Percentiles rank a stretch among this genome's conserved stretches.
phyloP scores from a whole-genome alignment of 2,797 vertebrate species.

The Lepilemur septentrionalis region DNA sequence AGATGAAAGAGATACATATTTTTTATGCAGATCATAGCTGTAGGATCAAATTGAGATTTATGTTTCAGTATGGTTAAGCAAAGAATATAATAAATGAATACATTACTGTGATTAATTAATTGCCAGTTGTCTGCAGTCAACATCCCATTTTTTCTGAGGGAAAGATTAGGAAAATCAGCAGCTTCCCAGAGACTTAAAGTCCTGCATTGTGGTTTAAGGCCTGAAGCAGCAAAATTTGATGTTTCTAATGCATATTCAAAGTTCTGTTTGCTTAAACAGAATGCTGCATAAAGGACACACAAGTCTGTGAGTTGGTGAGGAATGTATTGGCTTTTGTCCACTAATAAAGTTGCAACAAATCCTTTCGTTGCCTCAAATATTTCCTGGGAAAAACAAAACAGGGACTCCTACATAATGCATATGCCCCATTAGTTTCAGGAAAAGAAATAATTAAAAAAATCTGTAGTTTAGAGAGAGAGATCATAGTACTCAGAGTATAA shows the following conservation, averaged over 20 bases:
- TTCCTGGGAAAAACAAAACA: slow-evolving; percentile 61
- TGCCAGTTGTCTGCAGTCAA: slow-evolving; percentile 50
- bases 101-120: slow-evolving; percentile 43
- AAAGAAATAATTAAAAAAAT: slow-evolving; percentile 2
- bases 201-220: slow-evolving; percentile 19
- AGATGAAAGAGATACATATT: not conserved
- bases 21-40: not conserved
- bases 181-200: slow-evolving; percentile 49
- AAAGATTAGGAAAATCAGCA: slow-evolving; percentile 5
- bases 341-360: slow-evolving; percentile 75
- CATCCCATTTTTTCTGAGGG: slow-evolving; percentile 49
- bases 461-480: slow-evolving; percentile 16
- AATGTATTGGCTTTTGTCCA: slow-evolving; percentile 65
- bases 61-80: slow-evolving; percentile 53
- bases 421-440: slow-evolving; percentile 64
- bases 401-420: slow-evolving; percentile 49
- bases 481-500: not conserved
- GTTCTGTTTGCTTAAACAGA: slow-evolving; percentile 67
- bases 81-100: slow-evolving; percentile 32
- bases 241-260: slow-evolving; percentile 70
- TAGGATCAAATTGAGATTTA: slow-evolving; percentile 53
- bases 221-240: slow-evolving; percentile 48
- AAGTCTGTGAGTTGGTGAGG: slow-evolving; percentile 63
- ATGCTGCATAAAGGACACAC: slow-evolving; percentile 41
- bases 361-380: slow-evolving; percentile 58